Evolutionary conservation across 2,797 vertebrate species (phyloP), one percentile per base, ranked within the genome.

Genomic region (Rhynchotus rufescens): DNA sequence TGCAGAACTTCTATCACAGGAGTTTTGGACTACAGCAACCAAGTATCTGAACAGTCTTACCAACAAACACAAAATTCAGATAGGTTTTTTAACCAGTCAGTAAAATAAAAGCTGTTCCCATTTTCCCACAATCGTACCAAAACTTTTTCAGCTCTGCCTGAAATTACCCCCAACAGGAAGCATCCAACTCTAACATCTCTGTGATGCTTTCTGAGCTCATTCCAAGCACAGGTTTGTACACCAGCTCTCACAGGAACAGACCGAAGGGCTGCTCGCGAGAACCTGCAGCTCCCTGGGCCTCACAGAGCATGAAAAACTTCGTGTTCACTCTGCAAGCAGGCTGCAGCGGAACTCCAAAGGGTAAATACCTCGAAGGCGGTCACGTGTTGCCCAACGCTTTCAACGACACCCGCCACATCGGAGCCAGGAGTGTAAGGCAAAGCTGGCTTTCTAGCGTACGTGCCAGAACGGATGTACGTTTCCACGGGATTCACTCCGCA

Each of bases 401-500:
- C 98, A 51, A 99, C 82, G 10, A 99, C 95, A 15, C 99, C 99
- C 3, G 98, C 97, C 30, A 98, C 98, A 19, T 99, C 99, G 0
- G 97, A 88, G 71, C 99, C 99, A 0, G 99, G 99, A 0, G 98
- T 99, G 79, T 98, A 99, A 0, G 99, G 99, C 20, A 99, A 92
- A 11, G 69, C 2, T 1, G 99, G 99, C 59, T 97, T 98, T 15
- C 97, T 96, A 16, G 52, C 38, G 0, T 98, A 97, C 0, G 93
- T 94, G 19, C 99, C 99, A 7, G 98, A 96, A 9, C 99, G 98
- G 94, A 99, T 98, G 7, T 99, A 99, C 0, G 99, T 99, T 76
- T 99, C 99, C 4, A 99, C 98, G 4, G 99, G 99, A 80, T 99
- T 99, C 28, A 99, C 97, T 5, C 99, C 99, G 54, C 99, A 99